Percentiles rank a stretch among this genome's conserved stretches.
Conservation (phyloP, 1,140 invertebrate species). For the Cardiocondyla obscurior region DNA sequence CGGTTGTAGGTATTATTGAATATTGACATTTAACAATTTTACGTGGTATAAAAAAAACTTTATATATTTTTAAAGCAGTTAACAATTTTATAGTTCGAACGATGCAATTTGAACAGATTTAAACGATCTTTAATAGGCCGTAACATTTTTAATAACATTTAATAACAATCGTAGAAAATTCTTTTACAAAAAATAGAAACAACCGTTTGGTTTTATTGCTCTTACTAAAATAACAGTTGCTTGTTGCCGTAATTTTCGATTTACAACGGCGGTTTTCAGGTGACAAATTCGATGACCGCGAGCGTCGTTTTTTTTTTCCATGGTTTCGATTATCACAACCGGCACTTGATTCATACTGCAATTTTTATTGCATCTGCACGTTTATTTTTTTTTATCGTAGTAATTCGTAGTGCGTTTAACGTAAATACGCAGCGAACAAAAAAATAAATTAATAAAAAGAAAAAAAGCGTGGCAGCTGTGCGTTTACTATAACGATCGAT, state of each 20-base stretch:
- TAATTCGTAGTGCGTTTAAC: background rate
- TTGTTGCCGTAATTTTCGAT: background rate
- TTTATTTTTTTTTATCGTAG: background rate
- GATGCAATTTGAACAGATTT: background rate
- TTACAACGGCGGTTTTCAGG: background rate
- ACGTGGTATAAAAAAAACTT: slow-evolving; percentile 11
- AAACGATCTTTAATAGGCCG: background rate
- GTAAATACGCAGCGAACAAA: background rate
- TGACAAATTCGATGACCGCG: background rate
- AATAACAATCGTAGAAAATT: background rate
- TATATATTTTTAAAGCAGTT: background rate
- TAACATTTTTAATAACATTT: background rate
- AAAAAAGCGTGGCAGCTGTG: background rate
- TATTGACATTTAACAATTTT: slow-evolving; percentile 41
- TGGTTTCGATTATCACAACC: background rate
- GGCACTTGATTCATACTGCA: background rate
- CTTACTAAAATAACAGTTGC: background rate
- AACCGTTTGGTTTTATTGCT: background rate
- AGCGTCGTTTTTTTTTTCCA: background rate
- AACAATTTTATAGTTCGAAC: background rate
- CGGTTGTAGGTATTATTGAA: slow-evolving; percentile 11
- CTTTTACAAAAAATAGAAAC: background rate
- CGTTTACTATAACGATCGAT: slow-evolving; percentile 1
- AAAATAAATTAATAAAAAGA: background rate
- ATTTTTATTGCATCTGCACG: background rate